These are phyloP conservation scores for Tachuris rubrigastra DNA, from an alignment of 2,113 vertebrate genomes.

Conservation along the genomic window DNA sequence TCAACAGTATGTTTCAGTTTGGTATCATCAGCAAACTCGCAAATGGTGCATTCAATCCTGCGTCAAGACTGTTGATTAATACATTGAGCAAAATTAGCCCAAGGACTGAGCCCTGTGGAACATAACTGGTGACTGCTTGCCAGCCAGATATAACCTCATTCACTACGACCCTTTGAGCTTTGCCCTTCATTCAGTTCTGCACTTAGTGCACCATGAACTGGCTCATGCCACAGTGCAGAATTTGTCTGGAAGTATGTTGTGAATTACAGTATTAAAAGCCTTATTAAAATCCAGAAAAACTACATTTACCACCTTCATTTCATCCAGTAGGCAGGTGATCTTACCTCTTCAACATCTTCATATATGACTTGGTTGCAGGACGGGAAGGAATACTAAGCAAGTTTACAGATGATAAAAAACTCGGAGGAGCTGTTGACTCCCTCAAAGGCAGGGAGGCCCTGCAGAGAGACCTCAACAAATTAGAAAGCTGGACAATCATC, in stretches of 20 bases:
- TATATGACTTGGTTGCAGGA: neutral
- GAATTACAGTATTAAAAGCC: neutral
- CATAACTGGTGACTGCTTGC: accelerated
- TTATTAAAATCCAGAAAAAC: neutral
- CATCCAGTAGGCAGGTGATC: neutral
- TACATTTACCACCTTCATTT: neutral
- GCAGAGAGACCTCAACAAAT: too few relatives aligned
- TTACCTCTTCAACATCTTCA: neutral
- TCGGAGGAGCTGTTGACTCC: too few relatives aligned
- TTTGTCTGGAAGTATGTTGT: neutral
- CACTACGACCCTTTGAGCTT: neutral
- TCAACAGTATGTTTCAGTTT: neutral
- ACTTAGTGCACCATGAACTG: too few relatives aligned
- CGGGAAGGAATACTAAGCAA: neutral
- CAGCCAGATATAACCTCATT: neutral
- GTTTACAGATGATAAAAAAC: neutral
- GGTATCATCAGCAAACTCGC: neutral
- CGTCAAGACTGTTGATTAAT: neutral
- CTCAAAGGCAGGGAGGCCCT: too few relatives aligned
- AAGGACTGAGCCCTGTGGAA: neutral
- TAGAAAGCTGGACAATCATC: too few relatives aligned
- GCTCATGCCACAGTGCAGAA: neutral
- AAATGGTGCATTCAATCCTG: neutral
- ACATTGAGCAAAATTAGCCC: too few relatives aligned
- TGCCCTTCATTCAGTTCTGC: neutral